Base-by-base conservation (phyloP, 2,888 invertebrate genomes). In the Melinaea menophilus region DNA sequence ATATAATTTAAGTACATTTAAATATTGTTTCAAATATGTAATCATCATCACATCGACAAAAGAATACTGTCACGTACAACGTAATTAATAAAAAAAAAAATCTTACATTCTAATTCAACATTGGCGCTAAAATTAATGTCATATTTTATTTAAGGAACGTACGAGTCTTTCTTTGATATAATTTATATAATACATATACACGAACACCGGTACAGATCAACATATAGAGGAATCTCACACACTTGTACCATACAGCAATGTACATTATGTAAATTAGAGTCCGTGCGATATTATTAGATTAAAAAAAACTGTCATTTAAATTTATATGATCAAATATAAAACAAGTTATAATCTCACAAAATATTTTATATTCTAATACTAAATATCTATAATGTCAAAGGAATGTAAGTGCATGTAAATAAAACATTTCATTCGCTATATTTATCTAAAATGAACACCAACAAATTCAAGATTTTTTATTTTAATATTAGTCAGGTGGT, bases 1-100 rank as follows among this genome's bases (percentile, higher is more conserved):
- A 75, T 73, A 72, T 73, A 69, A 71, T 71, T 73, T 75, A 73
- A 70, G 67, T 72, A 76, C 72, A 73, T 73, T 71, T 46, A 71
- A 69, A 67, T 71, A 72, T 72, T 72, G 70, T 63, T 71, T 69
- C 63, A 73, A 72, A 72, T 68, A 67, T 70, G 63, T 66, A 66
- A 66, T 68, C 67, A 66, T 58, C 46, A 59, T 69, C 69, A 69
- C 70, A 69, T 68, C 62, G 68, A 70, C 67, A 70, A 67, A 67
- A 69, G 59, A 68, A 71, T 57, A 64, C 58, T 65, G 63, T 67
- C 61, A 65, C 67, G 65, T 58, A 63, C 54, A 59, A 63, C 56
- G 55, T 65, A 63, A 56, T 54, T 61, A 58, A 59, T 45, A 47
- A 58, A 63, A 35, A 51, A 63, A 63, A 61, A 59, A 63, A 56